Conservation (phyloP, 2,888 invertebrate species). For the Drosophila parthenogenetica region DNA sequence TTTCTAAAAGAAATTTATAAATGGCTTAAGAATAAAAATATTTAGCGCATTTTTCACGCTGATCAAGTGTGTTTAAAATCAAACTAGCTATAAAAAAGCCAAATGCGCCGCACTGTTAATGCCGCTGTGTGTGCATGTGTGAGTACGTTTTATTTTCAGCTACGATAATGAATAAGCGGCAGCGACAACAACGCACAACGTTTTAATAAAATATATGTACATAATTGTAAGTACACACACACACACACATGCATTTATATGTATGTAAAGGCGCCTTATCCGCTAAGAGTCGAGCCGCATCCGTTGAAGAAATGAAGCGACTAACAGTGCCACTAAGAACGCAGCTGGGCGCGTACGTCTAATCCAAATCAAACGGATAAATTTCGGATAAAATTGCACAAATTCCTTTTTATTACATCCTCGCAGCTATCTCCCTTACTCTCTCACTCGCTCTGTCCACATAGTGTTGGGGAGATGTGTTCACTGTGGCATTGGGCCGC, state of each 20-base stretch:
- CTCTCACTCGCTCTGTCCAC: no score
- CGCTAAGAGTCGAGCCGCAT: conserved; percentile 59
- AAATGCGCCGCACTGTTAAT: conserved; percentile 19
- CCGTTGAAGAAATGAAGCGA: conserved; percentile 40
- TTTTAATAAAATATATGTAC: conserved; percentile 53
- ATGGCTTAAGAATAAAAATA: no score
- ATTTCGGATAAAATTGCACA: conserved; percentile 20
- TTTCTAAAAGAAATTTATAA: no score
- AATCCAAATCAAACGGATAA: conserved; percentile 22
- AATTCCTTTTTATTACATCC: conserved; percentile 6
- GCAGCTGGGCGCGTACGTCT: conserved; percentile 39
- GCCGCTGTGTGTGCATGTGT: conserved; percentile 6
- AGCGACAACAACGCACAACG: conserved; percentile 49
- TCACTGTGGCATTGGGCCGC: conserved; percentile 22
- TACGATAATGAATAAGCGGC: conserved; percentile 57
- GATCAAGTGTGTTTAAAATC: background rate
- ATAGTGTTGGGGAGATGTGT: conserved; percentile 5
- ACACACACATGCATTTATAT: background rate
- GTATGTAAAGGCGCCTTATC: conserved; percentile 60
- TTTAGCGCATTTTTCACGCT: background rate
- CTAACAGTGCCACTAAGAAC: conserved; percentile 60
- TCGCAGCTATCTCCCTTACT: no score
- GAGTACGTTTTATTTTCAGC: conserved; percentile 55
- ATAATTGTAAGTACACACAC: conserved; percentile 29
- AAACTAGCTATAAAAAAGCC: conserved; percentile 35